Evolutionary conservation across 2,113 vertebrate genomes (phyloP).

Genomic region (Albula goreensis): DNA sequence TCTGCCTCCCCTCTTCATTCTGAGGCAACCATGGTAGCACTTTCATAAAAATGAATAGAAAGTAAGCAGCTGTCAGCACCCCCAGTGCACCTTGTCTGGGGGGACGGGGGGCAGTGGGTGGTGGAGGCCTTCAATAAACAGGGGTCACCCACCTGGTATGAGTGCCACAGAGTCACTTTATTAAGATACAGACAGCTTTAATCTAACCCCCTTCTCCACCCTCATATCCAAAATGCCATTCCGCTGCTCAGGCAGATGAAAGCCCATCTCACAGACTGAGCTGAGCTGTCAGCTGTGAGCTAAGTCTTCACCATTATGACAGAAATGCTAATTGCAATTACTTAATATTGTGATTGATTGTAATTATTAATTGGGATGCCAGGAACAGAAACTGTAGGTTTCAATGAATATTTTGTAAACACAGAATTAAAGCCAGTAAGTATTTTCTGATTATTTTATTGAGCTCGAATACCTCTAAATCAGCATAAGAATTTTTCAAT

Average conservation of each 20-base stretch:
- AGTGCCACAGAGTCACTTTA: conserved; percentile 3
- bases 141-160: conserved; percentile 1
- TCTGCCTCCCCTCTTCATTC: neutral
- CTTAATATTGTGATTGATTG: too few species aligned
- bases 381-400: too few species aligned
- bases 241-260: neutral
- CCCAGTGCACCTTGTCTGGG: neutral
- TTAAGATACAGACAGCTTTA: conserved; percentile 8
- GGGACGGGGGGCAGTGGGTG: neutral
- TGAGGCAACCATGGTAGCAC: neutral
- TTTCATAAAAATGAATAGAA: conserved; percentile 6
- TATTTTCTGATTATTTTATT: too few species aligned
- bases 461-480: too few species aligned
- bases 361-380: too few species aligned
- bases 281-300: neutral
- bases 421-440: too few species aligned
- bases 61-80: neutral
- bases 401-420: too few species aligned
- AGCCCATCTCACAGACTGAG: neutral
- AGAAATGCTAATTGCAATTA: too few species aligned
- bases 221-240: neutral
- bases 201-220: neutral
- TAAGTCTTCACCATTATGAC: too few species aligned
- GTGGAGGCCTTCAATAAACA: neutral
- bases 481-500: too few species aligned